These are phyloP conservation scores for Muscicapa comitata DNA, from an alignment of 2,797 vertebrate genomes.

Conservation along the genomic window DNA sequence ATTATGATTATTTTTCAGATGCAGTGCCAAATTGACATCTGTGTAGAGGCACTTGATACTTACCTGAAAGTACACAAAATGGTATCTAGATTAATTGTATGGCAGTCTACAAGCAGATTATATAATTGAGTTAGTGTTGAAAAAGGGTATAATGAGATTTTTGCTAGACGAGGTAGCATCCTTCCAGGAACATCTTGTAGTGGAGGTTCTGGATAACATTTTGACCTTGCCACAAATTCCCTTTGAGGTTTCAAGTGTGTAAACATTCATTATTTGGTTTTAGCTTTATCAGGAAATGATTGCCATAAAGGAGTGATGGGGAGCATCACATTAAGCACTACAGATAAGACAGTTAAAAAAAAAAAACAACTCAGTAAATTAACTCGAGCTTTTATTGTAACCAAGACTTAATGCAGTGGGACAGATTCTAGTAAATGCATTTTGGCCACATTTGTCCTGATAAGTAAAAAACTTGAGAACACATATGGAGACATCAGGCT, in stretches of 20 bases:
- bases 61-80: background rate
- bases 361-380: fast-evolving
- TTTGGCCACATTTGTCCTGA: background rate
- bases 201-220: background rate
- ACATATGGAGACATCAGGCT: background rate
- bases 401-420: background rate
- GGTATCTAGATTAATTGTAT: background rate
- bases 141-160: background rate
- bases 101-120: background rate
- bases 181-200: background rate
- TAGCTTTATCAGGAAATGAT: background rate
- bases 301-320: background rate
- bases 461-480: background rate
- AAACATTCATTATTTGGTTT: background rate
- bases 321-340: background rate
- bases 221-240: background rate
- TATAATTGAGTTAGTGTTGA: background rate
- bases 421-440: background rate
- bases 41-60: background rate
- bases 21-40: background rate
- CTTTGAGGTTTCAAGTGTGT: background rate
- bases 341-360: background rate
- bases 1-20: background rate
- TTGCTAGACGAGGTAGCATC: background rate
- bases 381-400: background rate